Conservation (phyloP, 2,797 vertebrate species). For the Avahi laniger region DNA sequence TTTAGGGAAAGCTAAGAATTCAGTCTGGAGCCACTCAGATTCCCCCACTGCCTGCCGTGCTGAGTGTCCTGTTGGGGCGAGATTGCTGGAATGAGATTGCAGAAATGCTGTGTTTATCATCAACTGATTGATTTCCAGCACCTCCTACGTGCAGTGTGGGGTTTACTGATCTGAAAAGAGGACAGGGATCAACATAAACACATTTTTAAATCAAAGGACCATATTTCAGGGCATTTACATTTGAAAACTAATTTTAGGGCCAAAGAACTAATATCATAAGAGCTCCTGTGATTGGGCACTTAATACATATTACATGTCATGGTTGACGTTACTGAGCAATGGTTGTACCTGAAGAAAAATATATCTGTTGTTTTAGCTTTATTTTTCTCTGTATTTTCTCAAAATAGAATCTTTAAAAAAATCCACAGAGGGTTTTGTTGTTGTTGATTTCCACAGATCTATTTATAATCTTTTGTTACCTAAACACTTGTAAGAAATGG, state of each 20-base stretch:
- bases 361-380: neutral
- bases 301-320: neutral
- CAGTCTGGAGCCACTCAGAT: conserved; percentile 13
- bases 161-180: conserved; percentile 23
- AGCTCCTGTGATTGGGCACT: neutral
- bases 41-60: neutral
- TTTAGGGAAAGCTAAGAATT: conserved; percentile 63
- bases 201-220: neutral
- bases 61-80: neutral
- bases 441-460: conserved; percentile 13
- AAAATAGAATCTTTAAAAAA: neutral
- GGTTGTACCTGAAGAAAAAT: neutral
- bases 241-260: neutral
- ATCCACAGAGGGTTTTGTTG: neutral
- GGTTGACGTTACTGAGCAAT: neutral
- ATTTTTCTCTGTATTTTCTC: conserved; percentile 1
- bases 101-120: conserved; percentile 29
- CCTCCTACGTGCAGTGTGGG: neutral
- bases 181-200: neutral
- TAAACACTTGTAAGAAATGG: conserved; percentile 27
- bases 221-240: conserved; percentile 1
- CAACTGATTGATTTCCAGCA: neutral
- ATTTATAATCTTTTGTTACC: conserved; percentile 18
- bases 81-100: neutral
- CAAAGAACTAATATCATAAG: neutral